These are phyloP conservation scores for Malacoraja senta DNA, from an alignment of 2,797 vertebrate species.

Conservation along the genomic window DNA sequence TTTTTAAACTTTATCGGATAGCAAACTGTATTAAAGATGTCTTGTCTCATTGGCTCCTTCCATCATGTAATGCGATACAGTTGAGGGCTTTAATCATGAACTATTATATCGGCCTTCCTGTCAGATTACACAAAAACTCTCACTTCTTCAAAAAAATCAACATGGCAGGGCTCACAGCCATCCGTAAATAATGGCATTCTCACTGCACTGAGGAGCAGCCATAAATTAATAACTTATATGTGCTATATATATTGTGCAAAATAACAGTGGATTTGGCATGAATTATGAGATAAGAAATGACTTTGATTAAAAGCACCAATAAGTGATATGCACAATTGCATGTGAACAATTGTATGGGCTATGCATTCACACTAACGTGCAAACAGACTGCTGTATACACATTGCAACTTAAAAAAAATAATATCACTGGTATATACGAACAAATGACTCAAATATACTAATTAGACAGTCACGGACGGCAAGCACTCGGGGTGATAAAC, in stretches of 20 bases:
- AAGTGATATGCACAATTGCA: slow-evolving; percentile 30
- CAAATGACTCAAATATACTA: slow-evolving; percentile 21
- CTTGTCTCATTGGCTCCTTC: slow-evolving; percentile 17
- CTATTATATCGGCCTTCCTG: slow-evolving; percentile 21
- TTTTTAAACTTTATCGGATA: background rate
- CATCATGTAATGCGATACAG: slow-evolving; percentile 30
- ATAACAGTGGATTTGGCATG: slow-evolving; percentile 25
- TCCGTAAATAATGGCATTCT: slow-evolving; percentile 31
- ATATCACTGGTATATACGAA: background rate
- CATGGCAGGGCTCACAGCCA: slow-evolving; percentile 23
- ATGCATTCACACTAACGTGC: background rate
- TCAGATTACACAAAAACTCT: slow-evolving; percentile 29
- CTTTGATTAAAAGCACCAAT: slow-evolving; percentile 28
- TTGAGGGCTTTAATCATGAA: slow-evolving; percentile 20
- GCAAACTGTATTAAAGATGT: slow-evolving; percentile 28
- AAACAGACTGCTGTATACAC: slow-evolving; percentile 6
- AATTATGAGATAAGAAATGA: slow-evolving; percentile 28
- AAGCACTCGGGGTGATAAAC: slow-evolving; percentile 4
- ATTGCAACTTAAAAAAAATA: background rate
- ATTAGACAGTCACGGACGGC: background rate
- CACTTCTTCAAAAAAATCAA: slow-evolving; percentile 31
- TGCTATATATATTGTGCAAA: slow-evolving; percentile 19
- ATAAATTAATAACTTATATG: slow-evolving; percentile 30
- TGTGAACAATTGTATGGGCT: slow-evolving; percentile 4
- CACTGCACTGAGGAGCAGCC: background rate